phyloP scores from a whole-genome alignment of 2,797 vertebrate species.

The Falco naumanni region DNA sequence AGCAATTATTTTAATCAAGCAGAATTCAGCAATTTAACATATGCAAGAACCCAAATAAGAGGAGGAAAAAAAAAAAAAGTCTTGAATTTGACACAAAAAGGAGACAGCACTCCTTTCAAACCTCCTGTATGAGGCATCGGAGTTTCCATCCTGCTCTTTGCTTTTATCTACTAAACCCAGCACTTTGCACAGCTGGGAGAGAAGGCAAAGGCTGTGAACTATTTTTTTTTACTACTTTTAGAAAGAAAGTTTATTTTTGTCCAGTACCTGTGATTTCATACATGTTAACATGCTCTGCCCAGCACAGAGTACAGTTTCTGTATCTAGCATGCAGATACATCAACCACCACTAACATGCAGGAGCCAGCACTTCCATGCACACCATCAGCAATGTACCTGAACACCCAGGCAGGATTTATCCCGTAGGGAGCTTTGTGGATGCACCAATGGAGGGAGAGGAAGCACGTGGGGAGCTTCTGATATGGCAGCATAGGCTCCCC shows the following conservation, averaged over 20 bases:
- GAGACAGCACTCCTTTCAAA: neutral
- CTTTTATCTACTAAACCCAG: neutral
- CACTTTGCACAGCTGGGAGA: neutral
- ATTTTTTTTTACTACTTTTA: neutral
- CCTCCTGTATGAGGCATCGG: neutral
- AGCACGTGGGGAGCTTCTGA: neutral
- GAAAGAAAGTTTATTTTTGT: slow-evolving; percentile 42
- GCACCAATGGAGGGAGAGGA: neutral
- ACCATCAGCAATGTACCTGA: slow-evolving; percentile 56
- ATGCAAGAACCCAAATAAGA: neutral
- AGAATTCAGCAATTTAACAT: slow-evolving; percentile 35
- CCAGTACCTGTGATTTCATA: neutral
- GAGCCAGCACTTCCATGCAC: neutral
- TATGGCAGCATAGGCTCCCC: neutral
- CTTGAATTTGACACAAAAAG: neutral
- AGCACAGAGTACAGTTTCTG: neutral
- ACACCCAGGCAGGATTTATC: neutral
- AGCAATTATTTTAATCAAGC: slow-evolving; percentile 61
- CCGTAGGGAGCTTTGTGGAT: neutral
- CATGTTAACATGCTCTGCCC: slow-evolving; percentile 2
- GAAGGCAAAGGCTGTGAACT: neutral
- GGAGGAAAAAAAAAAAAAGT: neutral
- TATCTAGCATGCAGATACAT: neutral
- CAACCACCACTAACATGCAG: slow-evolving; percentile 36
- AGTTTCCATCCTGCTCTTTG: neutral